Conservation (phyloP, 2,797 vertebrate species). For the Pterois miles region DNA sequence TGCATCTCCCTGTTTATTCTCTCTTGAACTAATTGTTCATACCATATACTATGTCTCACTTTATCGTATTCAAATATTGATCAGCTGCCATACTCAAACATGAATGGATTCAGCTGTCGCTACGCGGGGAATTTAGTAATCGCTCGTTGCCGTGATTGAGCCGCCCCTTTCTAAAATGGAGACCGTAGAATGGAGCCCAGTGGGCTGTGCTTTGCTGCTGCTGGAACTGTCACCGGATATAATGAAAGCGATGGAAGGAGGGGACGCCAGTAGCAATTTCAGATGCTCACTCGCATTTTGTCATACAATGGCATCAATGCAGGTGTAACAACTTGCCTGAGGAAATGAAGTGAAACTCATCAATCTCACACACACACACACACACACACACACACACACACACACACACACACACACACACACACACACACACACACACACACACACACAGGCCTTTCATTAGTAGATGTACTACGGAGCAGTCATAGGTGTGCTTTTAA, state of each 20-base stretch:
- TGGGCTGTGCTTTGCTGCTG: constrained; percentile 5
- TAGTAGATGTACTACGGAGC: background rate
- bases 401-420: too few species aligned
- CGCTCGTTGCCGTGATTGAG: constrained; percentile 16
- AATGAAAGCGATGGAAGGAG: constrained; percentile 22
- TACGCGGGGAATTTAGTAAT: background rate
- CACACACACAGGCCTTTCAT: constrained; percentile 1
- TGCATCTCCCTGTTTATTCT: background rate
- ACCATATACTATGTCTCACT: background rate
- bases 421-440: too few species aligned
- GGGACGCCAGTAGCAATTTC: constrained; percentile 1
- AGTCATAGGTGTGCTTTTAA: constrained; percentile 14
- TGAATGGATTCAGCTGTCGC: background rate
- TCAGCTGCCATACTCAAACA: background rate
- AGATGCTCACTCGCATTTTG: background rate
- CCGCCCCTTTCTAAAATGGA: constrained; percentile 23
- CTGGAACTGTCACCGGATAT: constrained; percentile 15
- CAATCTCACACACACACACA: background rate
- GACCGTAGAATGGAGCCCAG: background rate
- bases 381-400: background rate
- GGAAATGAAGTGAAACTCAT: constrained; percentile 18
- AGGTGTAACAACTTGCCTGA: constrained; percentile 2
- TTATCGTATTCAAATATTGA: constrained; percentile 8
- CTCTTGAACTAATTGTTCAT: background rate
- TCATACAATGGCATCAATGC: background rate